Conservation (phyloP, 2,113 vertebrate species). For the Cygnus atratus region DNA sequence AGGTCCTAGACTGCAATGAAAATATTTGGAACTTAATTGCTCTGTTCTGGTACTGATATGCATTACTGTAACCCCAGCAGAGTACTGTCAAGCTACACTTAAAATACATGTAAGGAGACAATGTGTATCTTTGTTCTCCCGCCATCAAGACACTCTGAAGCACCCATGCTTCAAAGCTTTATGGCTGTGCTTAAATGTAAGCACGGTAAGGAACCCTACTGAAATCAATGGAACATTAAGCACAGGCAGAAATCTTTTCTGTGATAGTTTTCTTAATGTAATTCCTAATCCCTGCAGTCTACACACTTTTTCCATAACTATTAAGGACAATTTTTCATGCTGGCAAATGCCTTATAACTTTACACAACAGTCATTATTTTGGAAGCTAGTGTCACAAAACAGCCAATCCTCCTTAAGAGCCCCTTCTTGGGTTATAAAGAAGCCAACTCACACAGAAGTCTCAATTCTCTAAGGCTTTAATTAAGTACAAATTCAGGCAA, state of each 20-base stretch:
- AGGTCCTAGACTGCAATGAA: background rate
- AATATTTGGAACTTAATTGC: background rate
- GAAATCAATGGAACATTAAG: slow-evolving; percentile 17
- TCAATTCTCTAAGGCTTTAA: slow-evolving; percentile 9
- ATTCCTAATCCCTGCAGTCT: slow-evolving; percentile 21
- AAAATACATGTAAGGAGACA: background rate
- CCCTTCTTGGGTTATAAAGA: background rate
- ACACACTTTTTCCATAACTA: background rate
- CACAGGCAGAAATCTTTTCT: slow-evolving; percentile 1
- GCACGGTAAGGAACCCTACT: background rate
- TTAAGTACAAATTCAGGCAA: slow-evolving; percentile 18
- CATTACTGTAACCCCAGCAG: background rate
- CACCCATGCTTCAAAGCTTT: background rate
- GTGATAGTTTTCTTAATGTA: slow-evolving; percentile 6
- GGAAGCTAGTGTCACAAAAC: background rate
- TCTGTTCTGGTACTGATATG: background rate
- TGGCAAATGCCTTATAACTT: background rate
- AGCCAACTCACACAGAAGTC: background rate
- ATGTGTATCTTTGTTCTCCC: background rate
- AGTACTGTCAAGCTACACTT: background rate
- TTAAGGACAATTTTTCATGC: slow-evolving; percentile 24
- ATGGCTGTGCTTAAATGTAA: background rate
- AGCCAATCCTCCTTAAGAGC: background rate
- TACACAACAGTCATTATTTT: background rate
- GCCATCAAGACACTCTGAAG: background rate